phyloP scores from a whole-genome alignment of 2,797 vertebrate genomes.

The Petrocephalus sullivani region DNA sequence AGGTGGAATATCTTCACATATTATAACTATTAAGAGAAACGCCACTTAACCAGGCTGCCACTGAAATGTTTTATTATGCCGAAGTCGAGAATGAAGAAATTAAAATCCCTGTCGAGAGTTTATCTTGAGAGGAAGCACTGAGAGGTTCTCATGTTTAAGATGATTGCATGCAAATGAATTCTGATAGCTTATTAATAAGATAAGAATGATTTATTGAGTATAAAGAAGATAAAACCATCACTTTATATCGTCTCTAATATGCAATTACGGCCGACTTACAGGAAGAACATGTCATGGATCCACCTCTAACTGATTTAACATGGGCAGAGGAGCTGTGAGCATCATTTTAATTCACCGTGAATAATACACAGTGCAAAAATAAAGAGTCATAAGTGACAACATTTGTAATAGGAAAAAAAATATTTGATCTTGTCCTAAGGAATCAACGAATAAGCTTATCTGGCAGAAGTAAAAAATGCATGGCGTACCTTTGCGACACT shows the following conservation, averaged over 20 bases:
- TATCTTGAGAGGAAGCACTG: constrained; percentile 1
- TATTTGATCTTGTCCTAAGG: background rate
- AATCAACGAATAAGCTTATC: background rate
- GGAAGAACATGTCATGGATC: background rate
- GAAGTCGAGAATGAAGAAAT: background rate
- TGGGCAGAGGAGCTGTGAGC: background rate
- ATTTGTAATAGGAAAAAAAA: background rate
- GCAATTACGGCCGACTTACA: background rate
- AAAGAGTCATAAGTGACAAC: background rate
- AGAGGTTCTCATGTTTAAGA: constrained; percentile 7
- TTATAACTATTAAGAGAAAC: background rate
- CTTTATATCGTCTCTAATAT: constrained; percentile 1
- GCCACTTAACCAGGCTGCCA: background rate
- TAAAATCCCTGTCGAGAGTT: background rate
- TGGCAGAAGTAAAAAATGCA: too few relatives aligned
- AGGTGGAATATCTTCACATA: background rate
- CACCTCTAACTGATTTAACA: background rate
- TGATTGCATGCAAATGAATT: background rate
- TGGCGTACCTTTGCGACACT: background rate
- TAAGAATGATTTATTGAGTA: constrained; percentile 17
- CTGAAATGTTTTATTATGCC: background rate
- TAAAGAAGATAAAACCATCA: constrained; percentile 9
- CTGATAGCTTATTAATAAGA: constrained; percentile 13
- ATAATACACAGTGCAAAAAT: background rate
- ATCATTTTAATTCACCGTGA: background rate